A percentile compares a stretch with the other conserved stretches of the same genome.
These are phyloP conservation scores for Leucosticte australis DNA, from an alignment of 2,113 vertebrate species.

Conservation along the genomic window DNA sequence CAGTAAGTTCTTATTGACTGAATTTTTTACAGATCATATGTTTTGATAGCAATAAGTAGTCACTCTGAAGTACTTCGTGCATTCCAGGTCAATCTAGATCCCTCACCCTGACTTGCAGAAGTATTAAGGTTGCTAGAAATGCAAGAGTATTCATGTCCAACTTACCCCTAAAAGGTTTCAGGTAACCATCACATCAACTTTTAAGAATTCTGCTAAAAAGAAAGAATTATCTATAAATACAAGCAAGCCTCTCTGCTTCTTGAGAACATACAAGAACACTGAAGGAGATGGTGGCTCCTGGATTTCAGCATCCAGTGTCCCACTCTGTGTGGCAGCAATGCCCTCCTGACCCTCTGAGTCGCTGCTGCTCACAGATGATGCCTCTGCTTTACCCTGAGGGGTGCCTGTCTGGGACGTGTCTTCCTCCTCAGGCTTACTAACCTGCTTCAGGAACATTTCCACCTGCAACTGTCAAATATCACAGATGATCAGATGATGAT, in stretches of 20 bases:
- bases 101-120: neutral
- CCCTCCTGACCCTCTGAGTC: slow-evolving; percentile 57
- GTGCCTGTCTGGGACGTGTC: neutral
- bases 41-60: neutral
- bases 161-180: neutral
- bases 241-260: neutral
- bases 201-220: neutral
- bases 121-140: neutral
- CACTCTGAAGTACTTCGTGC: neutral
- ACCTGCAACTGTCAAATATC: slow-evolving; percentile 76
- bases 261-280: neutral
- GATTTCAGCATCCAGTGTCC: neutral
- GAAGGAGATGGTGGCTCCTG: neutral
- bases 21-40: neutral
- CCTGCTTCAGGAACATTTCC: slow-evolving; percentile 80
- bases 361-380: slow-evolving; percentile 40
- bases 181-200: neutral
- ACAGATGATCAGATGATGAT: neutral
- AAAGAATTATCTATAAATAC: neutral
- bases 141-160: neutral
- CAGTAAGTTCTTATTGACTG: neutral
- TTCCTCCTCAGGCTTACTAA: slow-evolving; percentile 42
- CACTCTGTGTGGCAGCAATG: accelerated
- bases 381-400: neutral
- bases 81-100: neutral